Conservation (phyloP, 2,113 vertebrate species). For the Todiramphus saurophagus region DNA sequence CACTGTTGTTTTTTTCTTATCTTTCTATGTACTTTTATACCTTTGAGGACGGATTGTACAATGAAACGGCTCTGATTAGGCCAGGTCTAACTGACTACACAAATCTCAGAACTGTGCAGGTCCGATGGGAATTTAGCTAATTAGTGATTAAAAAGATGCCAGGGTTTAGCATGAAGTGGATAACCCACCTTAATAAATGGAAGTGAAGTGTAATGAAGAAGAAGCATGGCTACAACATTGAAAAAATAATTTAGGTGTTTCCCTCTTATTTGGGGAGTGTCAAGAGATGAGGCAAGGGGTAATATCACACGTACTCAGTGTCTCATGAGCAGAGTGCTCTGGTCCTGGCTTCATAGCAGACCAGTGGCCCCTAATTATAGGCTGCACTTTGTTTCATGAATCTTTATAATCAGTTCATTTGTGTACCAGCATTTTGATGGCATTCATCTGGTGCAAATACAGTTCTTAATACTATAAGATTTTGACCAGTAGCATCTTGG, state of each 20-base stretch:
- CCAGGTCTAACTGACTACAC: neutral
- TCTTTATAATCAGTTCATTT: neutral
- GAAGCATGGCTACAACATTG: neutral
- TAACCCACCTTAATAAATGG: neutral
- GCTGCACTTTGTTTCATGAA: neutral
- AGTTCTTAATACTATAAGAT: neutral
- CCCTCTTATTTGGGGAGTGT: neutral
- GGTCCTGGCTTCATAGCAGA: neutral
- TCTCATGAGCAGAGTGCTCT: neutral
- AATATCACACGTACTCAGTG: neutral
- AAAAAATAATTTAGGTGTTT: neutral
- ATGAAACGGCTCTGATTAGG: neutral
- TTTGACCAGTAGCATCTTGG: neutral
- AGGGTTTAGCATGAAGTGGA: slow-evolving; percentile 15
- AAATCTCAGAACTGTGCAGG: neutral
- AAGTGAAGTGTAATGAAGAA: neutral
- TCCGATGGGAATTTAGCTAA: neutral
- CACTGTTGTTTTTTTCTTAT: neutral
- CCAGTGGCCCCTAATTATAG: neutral
- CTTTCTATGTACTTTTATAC: neutral
- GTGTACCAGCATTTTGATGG: neutral
- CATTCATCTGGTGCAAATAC: neutral
- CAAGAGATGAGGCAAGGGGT: neutral
- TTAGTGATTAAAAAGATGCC: slow-evolving; percentile 15
- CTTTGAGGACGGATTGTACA: neutral